Conservation (phyloP, 2,888 invertebrate species). For the Branchellion lobata region DNA sequence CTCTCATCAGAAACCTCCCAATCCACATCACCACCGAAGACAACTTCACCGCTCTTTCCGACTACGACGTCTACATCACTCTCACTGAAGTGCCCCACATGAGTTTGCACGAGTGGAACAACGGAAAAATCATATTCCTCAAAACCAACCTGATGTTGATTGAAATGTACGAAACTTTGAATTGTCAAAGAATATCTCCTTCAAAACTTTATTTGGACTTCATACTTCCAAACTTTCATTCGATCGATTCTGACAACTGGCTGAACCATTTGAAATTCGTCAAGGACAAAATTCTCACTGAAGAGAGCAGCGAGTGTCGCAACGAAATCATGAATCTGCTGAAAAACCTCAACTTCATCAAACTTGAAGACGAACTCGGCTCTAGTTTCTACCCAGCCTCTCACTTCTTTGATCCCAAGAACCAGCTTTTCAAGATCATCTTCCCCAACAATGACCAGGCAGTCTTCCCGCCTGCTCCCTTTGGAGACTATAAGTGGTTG, state of each 20-base stretch:
- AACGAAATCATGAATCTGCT: conserved; percentile 46
- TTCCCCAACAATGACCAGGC: conserved; percentile 30
- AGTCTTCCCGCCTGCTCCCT: conserved; percentile 52
- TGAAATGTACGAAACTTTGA: conserved; percentile 49
- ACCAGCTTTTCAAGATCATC: conserved; percentile 52
- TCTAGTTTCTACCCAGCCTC: conserved; percentile 38
- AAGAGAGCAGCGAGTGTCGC: conserved; percentile 48
- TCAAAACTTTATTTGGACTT: conserved; percentile 50
- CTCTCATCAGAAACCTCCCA: conserved; percentile 49
- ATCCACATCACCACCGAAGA: conserved; percentile 51
- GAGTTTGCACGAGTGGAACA: conserved; percentile 51
- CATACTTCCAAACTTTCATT: conserved; percentile 52
- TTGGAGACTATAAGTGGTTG: conserved; percentile 52
- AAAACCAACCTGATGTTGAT: conserved; percentile 45
- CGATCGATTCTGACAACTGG: conserved; percentile 47
- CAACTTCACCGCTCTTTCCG: conserved; percentile 47
- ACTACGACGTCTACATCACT: conserved; percentile 49
- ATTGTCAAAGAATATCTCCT: conserved; percentile 48
- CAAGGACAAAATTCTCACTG: conserved; percentile 50
- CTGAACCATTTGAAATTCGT: conserved; percentile 51
- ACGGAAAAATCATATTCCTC: conserved; percentile 51
- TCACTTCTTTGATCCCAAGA: conserved; percentile 52
- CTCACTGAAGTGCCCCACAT: conserved; percentile 50
- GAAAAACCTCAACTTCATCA: conserved; percentile 50
- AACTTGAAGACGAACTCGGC: conserved; percentile 43